Conservation (phyloP, 2,113 vertebrate species). For the Chamaetylas fuelleborni region DNA sequence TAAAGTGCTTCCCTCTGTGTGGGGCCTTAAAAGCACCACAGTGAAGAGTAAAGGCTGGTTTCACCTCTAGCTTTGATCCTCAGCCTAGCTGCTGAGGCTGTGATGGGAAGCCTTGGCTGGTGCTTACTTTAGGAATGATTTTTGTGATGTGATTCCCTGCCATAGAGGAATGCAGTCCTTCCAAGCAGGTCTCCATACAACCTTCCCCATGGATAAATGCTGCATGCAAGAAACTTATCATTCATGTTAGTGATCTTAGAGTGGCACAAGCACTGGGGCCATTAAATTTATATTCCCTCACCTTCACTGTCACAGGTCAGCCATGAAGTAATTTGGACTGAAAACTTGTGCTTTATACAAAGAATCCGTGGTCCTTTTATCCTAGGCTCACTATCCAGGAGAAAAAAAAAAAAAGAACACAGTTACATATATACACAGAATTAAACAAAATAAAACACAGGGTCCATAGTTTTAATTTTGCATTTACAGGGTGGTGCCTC, state of each 20-base stretch:
- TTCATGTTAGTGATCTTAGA: not conserved
- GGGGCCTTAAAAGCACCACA: not conserved
- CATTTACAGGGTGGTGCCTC: not conserved
- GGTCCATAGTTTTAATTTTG: not conserved
- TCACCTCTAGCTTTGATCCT: not conserved
- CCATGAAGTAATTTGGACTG: not conserved
- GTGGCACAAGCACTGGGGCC: not conserved
- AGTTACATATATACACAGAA: not conserved
- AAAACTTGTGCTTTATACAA: not conserved
- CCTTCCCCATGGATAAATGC: accelerated
- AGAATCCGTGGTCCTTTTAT: not conserved
- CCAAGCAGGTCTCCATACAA: not conserved
- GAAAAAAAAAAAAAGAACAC: accelerated
- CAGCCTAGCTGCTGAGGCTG: not conserved
- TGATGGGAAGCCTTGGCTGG: not conserved
- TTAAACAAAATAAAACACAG: not conserved
- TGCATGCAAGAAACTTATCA: not conserved
- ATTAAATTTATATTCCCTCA: not conserved
- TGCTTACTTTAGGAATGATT: not conserved
- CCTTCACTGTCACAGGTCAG: not conserved
- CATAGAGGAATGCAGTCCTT: not conserved
- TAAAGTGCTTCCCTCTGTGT: not conserved
- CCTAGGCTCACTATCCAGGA: not conserved
- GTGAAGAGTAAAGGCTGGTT: not conserved
- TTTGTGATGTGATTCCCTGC: not conserved